Percentiles rank a stretch among this genome's conserved stretches.
These are phyloP conservation scores for Gasterosteus nipponicus DNA, from an alignment of 2,113 vertebrate species.

Conservation along the genomic window DNA sequence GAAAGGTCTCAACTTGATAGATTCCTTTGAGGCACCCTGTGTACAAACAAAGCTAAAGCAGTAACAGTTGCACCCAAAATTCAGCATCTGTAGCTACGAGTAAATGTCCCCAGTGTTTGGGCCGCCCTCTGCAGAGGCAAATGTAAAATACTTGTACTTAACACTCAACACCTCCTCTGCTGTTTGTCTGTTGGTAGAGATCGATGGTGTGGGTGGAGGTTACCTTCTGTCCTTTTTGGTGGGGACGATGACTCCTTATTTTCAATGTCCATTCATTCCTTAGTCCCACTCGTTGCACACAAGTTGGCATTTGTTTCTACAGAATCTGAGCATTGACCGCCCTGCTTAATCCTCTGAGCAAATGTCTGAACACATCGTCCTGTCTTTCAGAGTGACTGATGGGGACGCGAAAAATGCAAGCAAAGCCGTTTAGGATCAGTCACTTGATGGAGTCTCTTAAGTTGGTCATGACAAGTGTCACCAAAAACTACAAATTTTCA, in stretches of 20 bases:
- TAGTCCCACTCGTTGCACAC: conserved; percentile 45
- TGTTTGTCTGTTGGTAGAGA: conserved; percentile 5
- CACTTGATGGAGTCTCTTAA: not conserved
- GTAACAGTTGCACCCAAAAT: not conserved
- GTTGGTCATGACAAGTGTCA: not conserved
- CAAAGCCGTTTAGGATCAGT: not conserved
- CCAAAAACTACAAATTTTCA: conserved; percentile 10
- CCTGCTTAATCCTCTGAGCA: conserved; percentile 7
- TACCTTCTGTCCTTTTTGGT: conserved; percentile 35
- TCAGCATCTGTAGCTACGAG: conserved; percentile 28
- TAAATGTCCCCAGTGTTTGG: conserved; percentile 16
- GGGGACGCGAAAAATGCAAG: not conserved
- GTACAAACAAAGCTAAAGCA: not conserved
- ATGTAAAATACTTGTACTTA: not conserved
- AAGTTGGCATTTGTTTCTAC: conserved; percentile 41
- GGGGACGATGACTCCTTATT: conserved; percentile 51
- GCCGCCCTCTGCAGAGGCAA: not conserved
- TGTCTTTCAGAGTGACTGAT: conserved; percentile 1
- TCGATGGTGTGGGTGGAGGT: conserved; percentile 10
- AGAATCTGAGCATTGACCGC: conserved; percentile 13
- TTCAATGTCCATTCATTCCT: conserved; percentile 46
- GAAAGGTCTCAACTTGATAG: not conserved
- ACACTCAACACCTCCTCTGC: conserved; percentile 5
- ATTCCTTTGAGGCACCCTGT: not conserved
- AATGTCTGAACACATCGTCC: conserved; percentile 33